Evolutionary conservation across 2,113 vertebrate species (phyloP), one percentile per base, ranked within the genome.

Genomic region (Chrysochloris asiatica): DNA sequence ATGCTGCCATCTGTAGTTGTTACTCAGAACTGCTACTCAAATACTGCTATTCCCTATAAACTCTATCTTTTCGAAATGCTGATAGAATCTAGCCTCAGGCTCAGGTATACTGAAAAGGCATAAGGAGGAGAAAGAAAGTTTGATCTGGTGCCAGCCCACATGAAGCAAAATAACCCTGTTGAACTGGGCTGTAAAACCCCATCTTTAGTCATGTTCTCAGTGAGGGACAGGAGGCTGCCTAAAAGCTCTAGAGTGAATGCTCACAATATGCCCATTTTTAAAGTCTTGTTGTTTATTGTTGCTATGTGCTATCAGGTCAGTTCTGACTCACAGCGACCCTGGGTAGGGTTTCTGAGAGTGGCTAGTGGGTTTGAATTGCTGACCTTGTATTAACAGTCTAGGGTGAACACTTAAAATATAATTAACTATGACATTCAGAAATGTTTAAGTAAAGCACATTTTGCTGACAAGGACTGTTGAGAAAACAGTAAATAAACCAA

Each of bases 81-180:
- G 33, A 95, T 36, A 33, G 56, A 88, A 43, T 76, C 59, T 22
- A 92, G 69, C 26, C 30, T 88, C 59, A 82, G 76, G 86, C 33
- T 56, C 8, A 2, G 8, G 50, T 91, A n/a, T n/a, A 67, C 17
- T 88, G 63, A 91, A 83, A 24, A 88, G 71, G 41, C 8, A 16
- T 24, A 22, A 91, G 50, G 24, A 85, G 41, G 14, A 76, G 24
- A 75, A 91, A 79, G 3, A 63, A 73, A 81, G 84, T 81, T 19
- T 12, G 69, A 30, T 36, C 45, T 85, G 26, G 6, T 93, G 24
- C 30, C 76, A 33, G 52, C 43, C 33, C 92, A 12, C 2, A 45
- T 38, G 82, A 48, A 6, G 19, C 17, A 47, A 36, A 82, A 72
- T 30, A 92, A 36, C 30, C 8, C 12, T 65, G 28, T 65, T 71